Percentiles rank a stretch among this genome's conserved stretches.
Evolutionary conservation across 1,140 invertebrate species (phyloP).

Genomic region (Teleogryllus occipitalis): DNA sequence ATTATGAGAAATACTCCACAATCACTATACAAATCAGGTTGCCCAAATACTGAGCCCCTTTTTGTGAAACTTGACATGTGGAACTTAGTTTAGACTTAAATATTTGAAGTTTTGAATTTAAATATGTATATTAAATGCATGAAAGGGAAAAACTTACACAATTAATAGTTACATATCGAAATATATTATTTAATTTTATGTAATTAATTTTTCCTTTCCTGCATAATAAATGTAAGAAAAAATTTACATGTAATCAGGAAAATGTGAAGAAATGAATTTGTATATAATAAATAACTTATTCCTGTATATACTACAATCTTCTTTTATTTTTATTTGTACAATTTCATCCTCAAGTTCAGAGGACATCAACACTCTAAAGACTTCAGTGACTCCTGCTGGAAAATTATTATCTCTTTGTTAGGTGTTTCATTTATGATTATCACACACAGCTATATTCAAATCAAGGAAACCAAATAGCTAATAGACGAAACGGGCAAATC

Average conservation of each 20-base stretch:
- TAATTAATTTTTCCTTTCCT: not conserved
- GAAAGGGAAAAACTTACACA: not conserved
- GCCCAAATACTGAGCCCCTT: not conserved
- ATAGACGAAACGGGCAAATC: no score
- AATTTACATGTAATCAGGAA: not conserved
- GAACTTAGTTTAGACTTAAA: not conserved
- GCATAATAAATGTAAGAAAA: not conserved
- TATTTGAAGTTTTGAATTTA: not conserved
- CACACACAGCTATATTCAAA: no score
- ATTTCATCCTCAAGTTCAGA: no score
- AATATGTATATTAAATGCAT: not conserved
- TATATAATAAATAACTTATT: no score
- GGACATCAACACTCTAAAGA: no score
- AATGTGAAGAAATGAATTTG: not conserved
- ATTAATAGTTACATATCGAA: not conserved
- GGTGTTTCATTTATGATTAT: no score
- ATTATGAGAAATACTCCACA: not conserved
- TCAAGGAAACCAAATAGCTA: no score
- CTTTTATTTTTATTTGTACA: no score
- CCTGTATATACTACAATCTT: no score
- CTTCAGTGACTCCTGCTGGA: no score
- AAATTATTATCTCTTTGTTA: no score
- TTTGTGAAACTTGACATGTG: not conserved
- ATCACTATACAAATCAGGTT: not conserved
- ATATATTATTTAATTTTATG: not conserved